Evolutionary conservation across 1,140 invertebrate genomes (phyloP).

Genomic region (Campoletis sonorensis): DNA sequence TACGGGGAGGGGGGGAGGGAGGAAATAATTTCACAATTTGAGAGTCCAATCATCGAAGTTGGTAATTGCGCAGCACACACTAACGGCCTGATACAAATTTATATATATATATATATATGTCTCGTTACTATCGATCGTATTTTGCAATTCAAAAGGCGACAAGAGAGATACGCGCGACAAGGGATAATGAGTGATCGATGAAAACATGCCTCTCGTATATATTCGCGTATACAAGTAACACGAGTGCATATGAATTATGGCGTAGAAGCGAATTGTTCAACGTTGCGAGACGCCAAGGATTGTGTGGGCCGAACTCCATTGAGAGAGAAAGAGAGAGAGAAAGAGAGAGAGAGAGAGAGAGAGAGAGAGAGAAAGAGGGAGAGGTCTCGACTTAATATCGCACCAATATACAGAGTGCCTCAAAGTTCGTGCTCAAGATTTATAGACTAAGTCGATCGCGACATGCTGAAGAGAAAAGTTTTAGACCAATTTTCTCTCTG

Average conservation of each 20-base stretch:
- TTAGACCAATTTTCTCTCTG: no score
- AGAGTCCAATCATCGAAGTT: background rate
- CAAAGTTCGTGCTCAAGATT: no score
- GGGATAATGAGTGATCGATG: conserved; percentile 39
- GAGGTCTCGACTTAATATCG: background rate
- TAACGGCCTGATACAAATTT: no score
- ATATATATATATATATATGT: no score
- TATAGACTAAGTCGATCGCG: no score
- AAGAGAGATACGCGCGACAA: conserved; percentile 24
- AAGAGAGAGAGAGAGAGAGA: no score
- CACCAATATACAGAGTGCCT: background rate
- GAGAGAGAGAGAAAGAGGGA: no score
- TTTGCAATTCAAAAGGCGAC: conserved; percentile 33
- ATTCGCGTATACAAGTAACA: conserved; percentile 16
- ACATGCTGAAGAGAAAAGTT: no score
- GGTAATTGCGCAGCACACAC: conserved; percentile 10
- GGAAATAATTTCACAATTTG: no score
- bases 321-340: no score
- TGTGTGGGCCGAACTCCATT: conserved; percentile 12
- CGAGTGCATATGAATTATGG: conserved; percentile 13
- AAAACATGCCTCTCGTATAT: conserved; percentile 15
- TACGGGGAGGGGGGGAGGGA: no score
- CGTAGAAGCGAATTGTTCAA: background rate
- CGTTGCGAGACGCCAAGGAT: conserved; percentile 29
- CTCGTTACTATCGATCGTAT: conserved; percentile 18